Conservation (phyloP, 2,113 vertebrate genomes). For the Oplegnathus fasciatus region DNA sequence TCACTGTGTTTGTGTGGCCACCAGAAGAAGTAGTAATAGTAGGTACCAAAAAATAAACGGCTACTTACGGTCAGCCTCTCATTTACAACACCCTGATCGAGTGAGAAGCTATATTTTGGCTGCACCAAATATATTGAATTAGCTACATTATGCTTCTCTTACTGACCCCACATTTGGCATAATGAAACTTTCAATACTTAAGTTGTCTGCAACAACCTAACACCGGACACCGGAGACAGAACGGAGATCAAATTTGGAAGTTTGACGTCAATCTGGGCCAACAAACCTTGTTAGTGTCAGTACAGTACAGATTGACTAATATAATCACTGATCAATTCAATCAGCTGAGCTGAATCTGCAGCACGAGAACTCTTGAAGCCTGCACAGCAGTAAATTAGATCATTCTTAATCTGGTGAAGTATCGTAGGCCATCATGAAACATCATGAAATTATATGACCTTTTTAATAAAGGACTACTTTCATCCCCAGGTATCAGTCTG, state of each 20-base stretch:
- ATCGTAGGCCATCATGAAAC: not conserved
- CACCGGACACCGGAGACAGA: not conserved
- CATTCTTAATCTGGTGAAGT: too few species aligned
- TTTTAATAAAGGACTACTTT: too few species aligned
- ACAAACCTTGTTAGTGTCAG: conserved; percentile 26
- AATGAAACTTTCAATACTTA: not conserved
- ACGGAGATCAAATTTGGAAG: not conserved
- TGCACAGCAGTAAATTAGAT: not conserved
- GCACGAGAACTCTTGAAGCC: not conserved
- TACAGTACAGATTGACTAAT: not conserved
- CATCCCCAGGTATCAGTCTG: too few species aligned
- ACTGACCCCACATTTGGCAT: not conserved
- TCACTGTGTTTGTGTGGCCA: conserved; percentile 4
- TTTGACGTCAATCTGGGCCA: conserved; percentile 25
- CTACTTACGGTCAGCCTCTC: too few species aligned
- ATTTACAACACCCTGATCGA: not conserved
- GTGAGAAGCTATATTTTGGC: not conserved
- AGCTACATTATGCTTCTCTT: not conserved
- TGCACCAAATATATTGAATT: not conserved
- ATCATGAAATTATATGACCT: too few species aligned
- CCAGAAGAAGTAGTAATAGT: not conserved
- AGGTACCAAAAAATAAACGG: not conserved
- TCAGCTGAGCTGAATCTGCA: conserved; percentile 18
- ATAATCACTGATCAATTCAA: conserved; percentile 11
- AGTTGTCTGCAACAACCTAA: not conserved